Conservation (phyloP, 64 coral and sea anemone genomes). For the Montipora sp. region DNA sequence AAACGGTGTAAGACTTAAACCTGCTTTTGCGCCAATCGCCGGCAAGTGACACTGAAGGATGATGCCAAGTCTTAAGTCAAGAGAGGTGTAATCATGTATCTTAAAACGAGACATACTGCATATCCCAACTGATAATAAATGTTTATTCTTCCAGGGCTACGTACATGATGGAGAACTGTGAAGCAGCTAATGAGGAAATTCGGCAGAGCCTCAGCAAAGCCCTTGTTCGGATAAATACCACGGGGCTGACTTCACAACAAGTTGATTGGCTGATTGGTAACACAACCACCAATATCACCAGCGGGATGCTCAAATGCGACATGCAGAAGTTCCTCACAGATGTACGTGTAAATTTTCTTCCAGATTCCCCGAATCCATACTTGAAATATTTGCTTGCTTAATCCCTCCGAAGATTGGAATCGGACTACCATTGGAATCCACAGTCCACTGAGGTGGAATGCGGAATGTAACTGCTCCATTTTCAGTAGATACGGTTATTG, state of each 20-base stretch:
- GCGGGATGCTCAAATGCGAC: constrained; percentile 50
- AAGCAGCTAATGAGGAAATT: background rate
- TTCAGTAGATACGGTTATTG: too few relatives aligned
- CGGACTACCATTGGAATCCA: too few relatives aligned
- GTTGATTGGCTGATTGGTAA: constrained; percentile 28
- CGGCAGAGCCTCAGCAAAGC: constrained; percentile 23
- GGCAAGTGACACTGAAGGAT: too few relatives aligned
- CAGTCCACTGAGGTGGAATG: too few relatives aligned
- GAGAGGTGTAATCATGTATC: background rate
- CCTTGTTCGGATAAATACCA: constrained; percentile 8
- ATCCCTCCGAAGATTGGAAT: background rate
- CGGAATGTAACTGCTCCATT: too few relatives aligned
- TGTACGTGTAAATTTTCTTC: constrained; percentile 6
- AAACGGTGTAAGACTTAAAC: too few relatives aligned
- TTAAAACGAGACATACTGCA: background rate
- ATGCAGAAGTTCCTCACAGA: constrained; percentile 49
- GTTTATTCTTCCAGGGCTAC: constrained; percentile 40
- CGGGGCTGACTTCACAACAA: constrained; percentile 13
- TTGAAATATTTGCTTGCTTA: too few relatives aligned
- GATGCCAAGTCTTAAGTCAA: background rate
- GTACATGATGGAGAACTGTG: constrained; percentile 56
- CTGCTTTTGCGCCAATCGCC: too few relatives aligned
- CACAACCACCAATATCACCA: constrained; percentile 32
- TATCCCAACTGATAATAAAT: background rate
- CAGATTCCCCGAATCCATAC: too few relatives aligned